phyloP scores from a whole-genome alignment of 37 sponge, comb jelly and placozoan species.

The Beroe ovata region DNA sequence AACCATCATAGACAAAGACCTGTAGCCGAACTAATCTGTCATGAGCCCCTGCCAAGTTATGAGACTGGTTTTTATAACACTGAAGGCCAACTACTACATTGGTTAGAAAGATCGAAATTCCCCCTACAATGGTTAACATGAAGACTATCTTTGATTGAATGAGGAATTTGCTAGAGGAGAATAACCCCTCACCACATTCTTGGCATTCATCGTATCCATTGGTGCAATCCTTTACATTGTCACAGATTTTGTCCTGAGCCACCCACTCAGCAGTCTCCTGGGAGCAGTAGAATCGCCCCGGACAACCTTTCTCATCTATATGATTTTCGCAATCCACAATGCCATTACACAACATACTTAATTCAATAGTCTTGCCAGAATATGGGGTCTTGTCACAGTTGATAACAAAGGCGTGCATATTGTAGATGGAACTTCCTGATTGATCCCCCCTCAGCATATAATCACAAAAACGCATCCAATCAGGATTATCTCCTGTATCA shows the following conservation, averaged over 20 bases:
- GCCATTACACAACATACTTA: neutral
- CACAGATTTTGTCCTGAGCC: neutral
- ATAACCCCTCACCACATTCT: neutral
- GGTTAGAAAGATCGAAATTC: neutral
- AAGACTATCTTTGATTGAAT: neutral
- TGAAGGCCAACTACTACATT: neutral
- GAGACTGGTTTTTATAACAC: neutral
- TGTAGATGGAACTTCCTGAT: too few relatives aligned
- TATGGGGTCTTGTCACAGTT: neutral
- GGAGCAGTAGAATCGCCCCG: conserved; percentile 15
- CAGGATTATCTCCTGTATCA: too few relatives aligned
- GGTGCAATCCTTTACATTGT: neutral
- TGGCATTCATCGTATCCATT: conserved; percentile 13
- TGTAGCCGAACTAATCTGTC: conserved; percentile 4
- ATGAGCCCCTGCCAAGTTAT: neutral
- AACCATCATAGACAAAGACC: neutral
- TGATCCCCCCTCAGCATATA: too few relatives aligned
- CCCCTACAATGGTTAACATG: neutral
- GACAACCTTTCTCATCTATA: neutral
- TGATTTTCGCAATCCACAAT: neutral
- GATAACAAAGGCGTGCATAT: too few relatives aligned
- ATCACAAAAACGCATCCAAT: too few relatives aligned
- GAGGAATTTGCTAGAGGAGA: neutral
- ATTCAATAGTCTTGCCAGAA: neutral
- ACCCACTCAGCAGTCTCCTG: neutral